Base-by-base conservation (phyloP, 1,140 invertebrate species). In the Paraescarpia echinospica region DNA sequence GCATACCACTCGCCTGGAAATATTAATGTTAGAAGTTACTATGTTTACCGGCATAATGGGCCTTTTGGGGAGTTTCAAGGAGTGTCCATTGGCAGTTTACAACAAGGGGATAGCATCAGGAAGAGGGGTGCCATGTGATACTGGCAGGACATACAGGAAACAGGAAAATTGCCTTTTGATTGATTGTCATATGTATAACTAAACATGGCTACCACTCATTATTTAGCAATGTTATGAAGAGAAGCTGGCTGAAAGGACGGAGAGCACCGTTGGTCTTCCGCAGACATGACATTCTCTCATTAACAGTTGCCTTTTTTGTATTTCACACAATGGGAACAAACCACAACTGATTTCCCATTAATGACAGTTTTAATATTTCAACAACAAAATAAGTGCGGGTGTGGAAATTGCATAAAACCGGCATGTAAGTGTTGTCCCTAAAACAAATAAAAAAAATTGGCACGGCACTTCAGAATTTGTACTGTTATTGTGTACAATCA, bases 361-460 rank as follows among this genome's bases (percentile, higher is more conserved):
- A 90, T 90, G 90, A 41, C 90, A 41, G 33, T 34, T 90, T 90
- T 1, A 34, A 90, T 90, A 90, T 1, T 90, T 90, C n/a, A 41
- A 27, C 14, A 90, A 31, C n/a, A 31, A 18, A 1, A 34, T 90
- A 90, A 31, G 90, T 34, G 2, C 34, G 33, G 34, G 34, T 90
- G 90, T 34, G 31, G 18, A 22, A 90, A 77, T 77, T 77, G 8
- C 59, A 18, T 14, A 77, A 77, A n/a, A n/a, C n/a, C n/a, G n/a
- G n/a, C n/a, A n/a, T n/a, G n/a, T n/a, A n/a, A n/a, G n/a, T n/a
- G n/a, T n/a, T n/a, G n/a, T n/a, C n/a, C n/a, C n/a, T n/a, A n/a
- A n/a, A n/a, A n/a, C n/a, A n/a, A n/a, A n/a, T n/a, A n/a, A n/a
- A n/a, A n/a, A n/a, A n/a, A n/a, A n/a, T n/a, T n/a, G n/a, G n/a